Percentiles rank a stretch among this genome's conserved stretches.
phyloP scores from a whole-genome alignment of 2,113 vertebrate genomes.

The Miniopterus natalensis region DNA sequence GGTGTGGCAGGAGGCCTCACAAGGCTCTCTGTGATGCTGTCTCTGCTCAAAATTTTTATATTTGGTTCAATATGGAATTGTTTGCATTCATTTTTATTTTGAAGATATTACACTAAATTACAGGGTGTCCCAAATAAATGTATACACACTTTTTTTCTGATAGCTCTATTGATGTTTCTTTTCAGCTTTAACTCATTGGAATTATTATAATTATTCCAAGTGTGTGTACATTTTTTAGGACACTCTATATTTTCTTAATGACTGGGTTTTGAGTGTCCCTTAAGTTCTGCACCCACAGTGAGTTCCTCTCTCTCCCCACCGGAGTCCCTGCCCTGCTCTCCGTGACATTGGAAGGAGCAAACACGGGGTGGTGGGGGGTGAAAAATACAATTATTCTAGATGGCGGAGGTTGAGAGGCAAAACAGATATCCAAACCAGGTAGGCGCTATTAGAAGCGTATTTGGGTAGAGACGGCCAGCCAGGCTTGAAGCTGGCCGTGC shows the following conservation, averaged over 20 bases:
- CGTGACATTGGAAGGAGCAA: not conserved
- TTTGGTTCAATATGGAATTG: not conserved
- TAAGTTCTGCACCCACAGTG: not conserved
- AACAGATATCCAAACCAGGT: not conserved
- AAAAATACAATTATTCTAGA: not conserved
- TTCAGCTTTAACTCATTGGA: too few species aligned
- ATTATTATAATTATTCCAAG: too few species aligned
- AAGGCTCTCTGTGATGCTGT: not conserved
- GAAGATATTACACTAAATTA: not conserved
- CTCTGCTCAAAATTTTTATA: not conserved
- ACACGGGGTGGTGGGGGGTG: not conserved
- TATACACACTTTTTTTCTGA: too few species aligned
- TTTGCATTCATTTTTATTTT: not conserved
- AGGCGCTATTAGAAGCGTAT: not conserved
- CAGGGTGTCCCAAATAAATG: too few species aligned
- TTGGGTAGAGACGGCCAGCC: accelerated
- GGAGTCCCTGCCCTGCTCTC: too few species aligned
- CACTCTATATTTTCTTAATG: not conserved
- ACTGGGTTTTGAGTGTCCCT: not conserved
- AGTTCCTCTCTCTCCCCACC: not conserved
- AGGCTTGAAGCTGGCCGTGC: accelerated
- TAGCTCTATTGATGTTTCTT: too few species aligned
- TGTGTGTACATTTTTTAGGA: too few species aligned
- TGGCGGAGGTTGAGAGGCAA: not conserved
- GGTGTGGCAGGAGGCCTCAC: accelerated